Evolutionary conservation across 1,140 invertebrate genomes (phyloP).

Genomic region (Lamellibrachia luymesi): DNA sequence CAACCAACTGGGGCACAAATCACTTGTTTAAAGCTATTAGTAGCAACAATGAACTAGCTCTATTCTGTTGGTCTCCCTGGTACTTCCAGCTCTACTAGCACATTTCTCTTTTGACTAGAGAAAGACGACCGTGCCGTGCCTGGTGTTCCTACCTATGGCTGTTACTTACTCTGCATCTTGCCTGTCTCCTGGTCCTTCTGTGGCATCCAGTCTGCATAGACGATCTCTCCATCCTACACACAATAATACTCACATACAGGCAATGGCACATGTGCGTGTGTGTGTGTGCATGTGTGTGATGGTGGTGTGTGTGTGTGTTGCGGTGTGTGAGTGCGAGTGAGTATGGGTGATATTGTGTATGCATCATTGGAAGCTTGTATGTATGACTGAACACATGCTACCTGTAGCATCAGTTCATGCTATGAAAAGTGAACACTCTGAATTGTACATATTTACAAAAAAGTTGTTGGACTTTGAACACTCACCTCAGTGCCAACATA

Average conservation of each 20-base stretch:
- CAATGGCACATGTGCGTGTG: neutral
- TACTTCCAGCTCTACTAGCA: neutral
- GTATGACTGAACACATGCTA: neutral
- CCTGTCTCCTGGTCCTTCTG: constrained; percentile 58
- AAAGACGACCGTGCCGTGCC: neutral
- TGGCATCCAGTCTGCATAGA: constrained; percentile 59
- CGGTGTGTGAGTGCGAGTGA: neutral
- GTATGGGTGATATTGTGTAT: too few relatives aligned
- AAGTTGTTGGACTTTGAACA: neutral
- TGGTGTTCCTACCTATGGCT: neutral
- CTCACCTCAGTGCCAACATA: constrained; percentile 53
- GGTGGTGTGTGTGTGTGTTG: neutral
- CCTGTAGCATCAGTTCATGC: too few relatives aligned
- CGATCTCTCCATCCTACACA: constrained; percentile 54
- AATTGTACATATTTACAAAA: too few relatives aligned
- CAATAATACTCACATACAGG: neutral
- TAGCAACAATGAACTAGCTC: too few relatives aligned
- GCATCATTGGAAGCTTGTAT: neutral
- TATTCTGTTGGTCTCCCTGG: neutral
- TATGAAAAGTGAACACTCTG: neutral
- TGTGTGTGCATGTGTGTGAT: neutral
- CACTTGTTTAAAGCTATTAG: too few relatives aligned
- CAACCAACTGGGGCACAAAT: too few relatives aligned
- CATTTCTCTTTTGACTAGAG: neutral
- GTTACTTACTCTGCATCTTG: constrained; percentile 54